Percentiles rank a stretch among this genome's conserved stretches.
These are phyloP conservation scores for Neostethus bicornis DNA, from an alignment of 2,797 vertebrate genomes.

Conservation along the genomic window DNA sequence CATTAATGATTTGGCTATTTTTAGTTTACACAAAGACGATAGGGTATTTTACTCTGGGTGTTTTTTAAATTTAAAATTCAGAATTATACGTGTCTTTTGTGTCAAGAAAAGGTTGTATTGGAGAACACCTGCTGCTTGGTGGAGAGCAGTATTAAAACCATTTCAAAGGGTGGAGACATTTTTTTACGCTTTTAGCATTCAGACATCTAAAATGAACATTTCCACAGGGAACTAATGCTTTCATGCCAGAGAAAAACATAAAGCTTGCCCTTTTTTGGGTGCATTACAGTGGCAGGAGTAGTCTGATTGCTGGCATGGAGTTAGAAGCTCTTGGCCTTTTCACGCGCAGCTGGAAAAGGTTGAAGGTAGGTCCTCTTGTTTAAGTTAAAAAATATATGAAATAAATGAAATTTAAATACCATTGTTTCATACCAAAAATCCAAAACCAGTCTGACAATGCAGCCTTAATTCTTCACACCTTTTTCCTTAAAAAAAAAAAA, in stretches of 20 bases:
- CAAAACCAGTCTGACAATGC: no score
- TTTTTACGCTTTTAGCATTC: slow-evolving; percentile 14
- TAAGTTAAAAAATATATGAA: no score
- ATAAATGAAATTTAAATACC: no score
- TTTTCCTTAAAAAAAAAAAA: no score
- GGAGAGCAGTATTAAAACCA: not conserved
- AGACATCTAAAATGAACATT: slow-evolving; percentile 27
- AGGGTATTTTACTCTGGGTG: no score
- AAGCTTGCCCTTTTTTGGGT: slow-evolving; percentile 18
- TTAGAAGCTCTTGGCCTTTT: not conserved
- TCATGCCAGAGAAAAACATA: slow-evolving; percentile 3
- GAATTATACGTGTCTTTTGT: slow-evolving; percentile 7
- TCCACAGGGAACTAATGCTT: slow-evolving; percentile 33
- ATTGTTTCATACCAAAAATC: no score
- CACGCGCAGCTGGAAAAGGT: not conserved
- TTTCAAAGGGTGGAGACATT: slow-evolving; percentile 26
- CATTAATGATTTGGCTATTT: not conserved
- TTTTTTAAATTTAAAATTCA: not conserved
- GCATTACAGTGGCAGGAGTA: not conserved
- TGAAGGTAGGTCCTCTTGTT: no score
- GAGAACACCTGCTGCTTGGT: slow-evolving; percentile 6
- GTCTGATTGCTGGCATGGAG: no score
- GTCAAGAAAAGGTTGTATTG: slow-evolving; percentile 1
- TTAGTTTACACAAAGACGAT: not conserved
- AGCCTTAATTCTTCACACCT: no score